A percentile compares a stretch with the other conserved stretches of the same genome.
These are phyloP conservation scores for Cheilosia scutellata DNA, from an alignment of 2,888 invertebrate species.

Conservation along the genomic window DNA sequence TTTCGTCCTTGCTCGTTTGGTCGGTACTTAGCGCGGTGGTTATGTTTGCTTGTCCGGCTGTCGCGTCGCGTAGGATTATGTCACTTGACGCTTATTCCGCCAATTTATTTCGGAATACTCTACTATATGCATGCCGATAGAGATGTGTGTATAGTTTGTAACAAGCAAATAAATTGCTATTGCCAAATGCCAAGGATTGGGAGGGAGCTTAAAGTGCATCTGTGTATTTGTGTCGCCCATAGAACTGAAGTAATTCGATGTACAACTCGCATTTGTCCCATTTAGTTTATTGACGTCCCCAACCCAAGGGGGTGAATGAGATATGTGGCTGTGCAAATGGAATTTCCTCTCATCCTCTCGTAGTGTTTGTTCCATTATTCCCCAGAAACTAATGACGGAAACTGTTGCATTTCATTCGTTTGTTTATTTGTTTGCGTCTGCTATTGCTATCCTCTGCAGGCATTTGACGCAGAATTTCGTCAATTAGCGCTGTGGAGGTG, in stretches of 20 bases:
- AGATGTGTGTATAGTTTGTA: not conserved
- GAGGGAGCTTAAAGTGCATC: slow-evolving; percentile 28
- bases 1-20: slow-evolving; percentile 39
- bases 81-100: slow-evolving; percentile 50
- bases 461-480: slow-evolving; percentile 45
- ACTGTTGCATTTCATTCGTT: slow-evolving; percentile 65
- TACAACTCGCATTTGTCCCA: slow-evolving; percentile 26
- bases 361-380: slow-evolving; percentile 46
- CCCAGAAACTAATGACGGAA: slow-evolving; percentile 58
- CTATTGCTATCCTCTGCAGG: slow-evolving; percentile 10
- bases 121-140: not conserved
- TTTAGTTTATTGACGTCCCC: slow-evolving; percentile 48
- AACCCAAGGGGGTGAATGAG: not conserved
- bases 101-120: slow-evolving; percentile 64
- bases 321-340: slow-evolving; percentile 18
- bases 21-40: slow-evolving; percentile 37
- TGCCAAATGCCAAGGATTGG: slow-evolving; percentile 16
- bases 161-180: slow-evolving; percentile 33
- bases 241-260: slow-evolving; percentile 17
- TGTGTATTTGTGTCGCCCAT: slow-evolving; percentile 14
- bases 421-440: slow-evolving; percentile 43
- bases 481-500: slow-evolving; percentile 70
- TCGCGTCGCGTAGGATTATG: slow-evolving; percentile 63
- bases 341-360: slow-evolving; percentile 22
- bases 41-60: slow-evolving; percentile 15